Evolutionary conservation across 2,113 vertebrate species (phyloP).

Genomic region (Phylloscopus trochiloides): DNA sequence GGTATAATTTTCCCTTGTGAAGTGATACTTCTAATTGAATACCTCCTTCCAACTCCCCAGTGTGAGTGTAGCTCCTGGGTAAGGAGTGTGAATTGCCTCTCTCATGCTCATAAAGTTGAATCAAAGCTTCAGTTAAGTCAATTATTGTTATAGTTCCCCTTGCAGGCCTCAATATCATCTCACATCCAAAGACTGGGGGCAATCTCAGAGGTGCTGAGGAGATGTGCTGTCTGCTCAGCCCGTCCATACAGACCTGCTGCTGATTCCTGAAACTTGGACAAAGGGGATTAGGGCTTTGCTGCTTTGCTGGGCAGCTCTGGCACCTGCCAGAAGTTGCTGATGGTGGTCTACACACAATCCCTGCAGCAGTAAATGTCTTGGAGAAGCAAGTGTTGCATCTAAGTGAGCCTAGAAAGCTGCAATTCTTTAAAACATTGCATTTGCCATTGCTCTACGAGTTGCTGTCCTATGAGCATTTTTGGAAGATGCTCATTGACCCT

Average conservation of each 20-base stretch:
- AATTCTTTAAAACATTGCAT: background rate
- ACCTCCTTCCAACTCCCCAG: background rate
- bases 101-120: constrained; percentile 45
- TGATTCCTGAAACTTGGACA: background rate
- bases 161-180: constrained; percentile 1
- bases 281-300: background rate
- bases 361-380: background rate
- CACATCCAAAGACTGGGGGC: background rate
- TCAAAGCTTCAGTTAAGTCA: constrained; percentile 26
- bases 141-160: constrained; percentile 25
- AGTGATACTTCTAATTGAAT: constrained; percentile 41
- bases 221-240: background rate
- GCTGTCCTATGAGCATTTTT: background rate
- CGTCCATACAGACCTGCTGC: background rate
- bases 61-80: background rate
- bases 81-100: constrained; percentile 26
- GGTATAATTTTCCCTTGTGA: constrained; percentile 14
- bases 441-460: background rate
- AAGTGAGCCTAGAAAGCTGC: background rate
- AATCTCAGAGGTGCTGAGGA: background rate
- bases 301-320: background rate
- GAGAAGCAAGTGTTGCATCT: background rate
- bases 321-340: background rate
- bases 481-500: background rate
- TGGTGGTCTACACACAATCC: background rate